Evolutionary conservation across 2,888 invertebrate species (phyloP), one percentile per base, ranked within the genome.

Genomic region (Tiphia femorata): DNA sequence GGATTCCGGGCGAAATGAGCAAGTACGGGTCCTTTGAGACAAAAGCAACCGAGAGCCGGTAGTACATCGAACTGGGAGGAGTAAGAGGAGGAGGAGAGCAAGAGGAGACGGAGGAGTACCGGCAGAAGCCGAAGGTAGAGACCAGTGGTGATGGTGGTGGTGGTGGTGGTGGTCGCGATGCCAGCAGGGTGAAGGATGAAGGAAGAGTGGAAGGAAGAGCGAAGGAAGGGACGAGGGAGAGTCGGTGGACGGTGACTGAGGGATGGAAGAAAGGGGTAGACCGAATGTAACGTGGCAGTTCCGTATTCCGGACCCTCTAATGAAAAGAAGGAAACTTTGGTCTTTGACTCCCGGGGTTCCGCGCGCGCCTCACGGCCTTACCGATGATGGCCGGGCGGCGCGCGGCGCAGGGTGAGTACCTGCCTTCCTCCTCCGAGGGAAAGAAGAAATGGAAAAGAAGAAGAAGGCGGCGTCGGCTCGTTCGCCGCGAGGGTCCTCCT

Each of bases 21-120:
- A 75, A 78, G 75, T 62, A 75, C 66, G 71, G 70, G 63, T 77
- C 77, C 76, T 80, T 80, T 81, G 80, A 82, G 77, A 81, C 79
- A 76, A 76, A 76, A 77, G 78, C 70, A 66, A 63, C 57, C 35
- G 70, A 70, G 70, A 74, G 40, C 38, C 50, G 52, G 44, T 47
- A 56, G 58, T 55, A 58, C 61, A 48, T 62, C 55, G 65, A 61
- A 59, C 58, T 23, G 23, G 41, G 40, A 29, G 46, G 52, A 35
- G 30, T 21, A 46, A 38, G 40, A 35, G 44, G 29, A 23, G 40
- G 41, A 29, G 21, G 40, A 43, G 61, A 49, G 55, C 48, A 58
- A 56, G n/a, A n/a, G 59, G 37, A 51, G 40, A 46, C 58, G 20
- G 44, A 35, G 41, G 41, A 48, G 17, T 38, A n/a, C n/a, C n/a